Evolutionary conservation across 2,797 vertebrate species (phyloP), one percentile per base, ranked within the genome.

Genomic region (Phoebastria nigripes): DNA sequence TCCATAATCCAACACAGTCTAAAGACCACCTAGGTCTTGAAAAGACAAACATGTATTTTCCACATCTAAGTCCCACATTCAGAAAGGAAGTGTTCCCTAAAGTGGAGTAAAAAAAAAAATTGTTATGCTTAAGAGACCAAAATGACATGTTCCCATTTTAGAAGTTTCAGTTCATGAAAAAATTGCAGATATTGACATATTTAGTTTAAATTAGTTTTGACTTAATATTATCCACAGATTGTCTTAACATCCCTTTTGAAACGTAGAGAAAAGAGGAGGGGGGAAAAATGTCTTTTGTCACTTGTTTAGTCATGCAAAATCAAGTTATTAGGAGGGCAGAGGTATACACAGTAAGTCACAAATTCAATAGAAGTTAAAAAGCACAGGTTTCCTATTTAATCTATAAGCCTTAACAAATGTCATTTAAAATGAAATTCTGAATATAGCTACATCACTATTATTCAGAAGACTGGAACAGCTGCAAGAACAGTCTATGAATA

Each of bases 1-100:
- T 91, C 46, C 87, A 56, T 69, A 89, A 94, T 74, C 61, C 81
- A 82, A 72, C 42, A 55, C 39, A 89, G n/a, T 33, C 55, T 90
- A 67, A 94, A 96, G 93, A 95, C 87, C 89, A 96, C 89, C 88
- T 90, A 86, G 49, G 51, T 94, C 69, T 62, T 93, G 74, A 90
- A 63, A 79, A 92, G 78, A 59, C 15, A 92, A 90, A 87, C 18
- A 49, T 56, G 21, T 78, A 70, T 81, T 94, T 90, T 83, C 76
- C 83, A 80, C 61, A 79, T 94, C 47, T 67, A 87, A 91, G 72
- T 37, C 54, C 24, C 47, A 74, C 31, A 81, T 54, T 87, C 47
- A 78, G 84, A 91, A 90, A 79, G 55, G 26, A 95, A 94, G 12
- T 21, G 33, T 44, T 93, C 65, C 66, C 82, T 79, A 49, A 89